A percentile compares a stretch with the other conserved stretches of the same genome.
Conservation (phyloP, 2,888 invertebrate genomes). For the Sisyra terminalis region DNA sequence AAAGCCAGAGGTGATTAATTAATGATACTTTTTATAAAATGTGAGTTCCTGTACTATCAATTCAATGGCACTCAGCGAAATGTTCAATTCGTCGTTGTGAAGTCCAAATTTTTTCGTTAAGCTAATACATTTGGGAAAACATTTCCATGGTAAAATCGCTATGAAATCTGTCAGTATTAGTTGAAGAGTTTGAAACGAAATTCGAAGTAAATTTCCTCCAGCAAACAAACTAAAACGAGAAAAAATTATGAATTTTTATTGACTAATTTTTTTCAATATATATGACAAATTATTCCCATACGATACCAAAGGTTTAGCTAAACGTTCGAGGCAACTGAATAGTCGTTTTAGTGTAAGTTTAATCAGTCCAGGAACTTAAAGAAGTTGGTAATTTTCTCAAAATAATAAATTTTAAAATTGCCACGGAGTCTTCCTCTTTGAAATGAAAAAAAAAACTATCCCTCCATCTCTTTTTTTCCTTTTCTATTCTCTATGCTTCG, state of each 20-base stretch:
- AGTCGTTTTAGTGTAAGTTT: no score
- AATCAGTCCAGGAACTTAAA: no score
- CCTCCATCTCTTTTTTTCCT: background rate
- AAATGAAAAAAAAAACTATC: no score
- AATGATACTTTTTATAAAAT: slow-evolving; percentile 12
- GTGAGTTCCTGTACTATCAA: slow-evolving; percentile 35
- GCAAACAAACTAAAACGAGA: slow-evolving; percentile 14
- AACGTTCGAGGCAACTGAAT: no score
- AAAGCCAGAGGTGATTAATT: slow-evolving; percentile 14
- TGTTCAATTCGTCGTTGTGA: slow-evolving; percentile 92
- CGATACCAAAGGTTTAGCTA: no score
- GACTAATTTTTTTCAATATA: no score
- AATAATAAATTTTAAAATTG: no score
- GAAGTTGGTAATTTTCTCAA: no score
- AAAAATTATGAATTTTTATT: no score
- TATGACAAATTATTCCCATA: no score
- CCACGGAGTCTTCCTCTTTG: no score
- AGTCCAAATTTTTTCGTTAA: slow-evolving; percentile 92
- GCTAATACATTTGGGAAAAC: slow-evolving; percentile 77
- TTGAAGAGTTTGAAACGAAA: slow-evolving; percentile 92
- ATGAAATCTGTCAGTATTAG: slow-evolving; percentile 89
- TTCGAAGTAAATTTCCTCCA: slow-evolving; percentile 78
- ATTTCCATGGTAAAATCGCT: slow-evolving; percentile 80
- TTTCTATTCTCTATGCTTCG: no score
- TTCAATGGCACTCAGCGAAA: slow-evolving; percentile 91